Conservation (phyloP, 2,888 invertebrate species). For the Catocala fraxini region DNA sequence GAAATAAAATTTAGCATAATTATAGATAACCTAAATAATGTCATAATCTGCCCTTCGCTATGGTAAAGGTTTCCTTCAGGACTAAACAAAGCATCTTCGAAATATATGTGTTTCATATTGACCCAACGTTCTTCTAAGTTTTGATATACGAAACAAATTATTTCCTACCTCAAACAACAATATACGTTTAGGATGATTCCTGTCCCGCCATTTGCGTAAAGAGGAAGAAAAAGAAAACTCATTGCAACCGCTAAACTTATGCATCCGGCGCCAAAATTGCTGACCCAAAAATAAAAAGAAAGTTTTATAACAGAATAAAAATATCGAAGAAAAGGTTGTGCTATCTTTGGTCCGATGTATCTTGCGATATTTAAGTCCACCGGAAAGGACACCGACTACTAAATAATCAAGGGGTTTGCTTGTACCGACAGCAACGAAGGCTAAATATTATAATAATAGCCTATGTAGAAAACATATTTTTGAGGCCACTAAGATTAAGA, state of each 20-base stretch:
- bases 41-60: too few relatives aligned
- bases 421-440: slow-evolving; percentile 13
- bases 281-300: slow-evolving; percentile 37
- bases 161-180: too few relatives aligned
- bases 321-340: slow-evolving; percentile 35
- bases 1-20: too few relatives aligned
- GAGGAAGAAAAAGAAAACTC: not conserved
- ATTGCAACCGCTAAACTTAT: slow-evolving; percentile 14
- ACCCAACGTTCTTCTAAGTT: too few relatives aligned
- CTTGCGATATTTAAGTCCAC: slow-evolving; percentile 40
- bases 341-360: slow-evolving; percentile 26
- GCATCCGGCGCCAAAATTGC: slow-evolving; percentile 23
- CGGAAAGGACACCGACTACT: slow-evolving; percentile 43
- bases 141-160: too few relatives aligned
- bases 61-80: too few relatives aligned
- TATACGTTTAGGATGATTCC: not conserved
- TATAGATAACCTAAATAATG: too few relatives aligned
- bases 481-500: too few relatives aligned
- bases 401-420: slow-evolving; percentile 40
- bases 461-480: too few relatives aligned
- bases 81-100: too few relatives aligned
- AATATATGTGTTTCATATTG: too few relatives aligned
- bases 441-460: too few relatives aligned
- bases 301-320: slow-evolving; percentile 41
- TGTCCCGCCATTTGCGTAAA: slow-evolving; percentile 6